Evolutionary conservation across 2,113 vertebrate species (phyloP), one percentile per base, ranked within the genome.

Genomic region (Apaloderma vittatum): DNA sequence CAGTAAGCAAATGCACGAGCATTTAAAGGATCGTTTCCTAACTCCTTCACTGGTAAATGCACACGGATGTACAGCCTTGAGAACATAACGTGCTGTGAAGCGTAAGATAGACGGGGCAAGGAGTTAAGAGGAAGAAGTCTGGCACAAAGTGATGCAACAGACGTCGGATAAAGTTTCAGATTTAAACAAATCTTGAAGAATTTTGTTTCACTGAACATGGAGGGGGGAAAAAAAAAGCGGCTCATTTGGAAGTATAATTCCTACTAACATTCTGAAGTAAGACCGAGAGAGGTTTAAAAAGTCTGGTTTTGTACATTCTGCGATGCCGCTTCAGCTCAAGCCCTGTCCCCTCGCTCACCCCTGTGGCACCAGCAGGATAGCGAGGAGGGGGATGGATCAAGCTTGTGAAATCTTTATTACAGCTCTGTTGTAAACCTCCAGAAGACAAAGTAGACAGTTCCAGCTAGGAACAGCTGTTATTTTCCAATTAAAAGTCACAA

Each of bases 401-500:
- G 71, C 73, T 82, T 84, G 72, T 78, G 83, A 96, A 94, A 97
- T 80, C 93, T 76, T 88, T 40, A 23, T 86, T 94, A 36, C 93
- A 94, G 62, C 68, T 74, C 65, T 83, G 55, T 6, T 82, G 37
- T 40, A 94, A 79, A 85, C 29, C 71, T 90, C 76, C 76, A 94
- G 36, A 73, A 97, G 88, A 96, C 48, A 67, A 79, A 94, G 63
- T 2, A 93, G 36, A 95, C 70, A 85, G 54, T 45, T 97, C 90
- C 88, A 97, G 94, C 36, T 40, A 96, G 88, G 54, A 97, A 95
- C 96, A 97, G 95, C 93, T 98, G 90, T 88, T 98, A 97, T 96
- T 97, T 98, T 94, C 94, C 93, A 97, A 96, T 97, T 98, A 98
- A 83, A 97, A 95, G 94, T 96, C 77, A 96, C 88, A 96, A 97